Conservation (phyloP, 2,888 invertebrate species). For the Crematogaster levior region DNA sequence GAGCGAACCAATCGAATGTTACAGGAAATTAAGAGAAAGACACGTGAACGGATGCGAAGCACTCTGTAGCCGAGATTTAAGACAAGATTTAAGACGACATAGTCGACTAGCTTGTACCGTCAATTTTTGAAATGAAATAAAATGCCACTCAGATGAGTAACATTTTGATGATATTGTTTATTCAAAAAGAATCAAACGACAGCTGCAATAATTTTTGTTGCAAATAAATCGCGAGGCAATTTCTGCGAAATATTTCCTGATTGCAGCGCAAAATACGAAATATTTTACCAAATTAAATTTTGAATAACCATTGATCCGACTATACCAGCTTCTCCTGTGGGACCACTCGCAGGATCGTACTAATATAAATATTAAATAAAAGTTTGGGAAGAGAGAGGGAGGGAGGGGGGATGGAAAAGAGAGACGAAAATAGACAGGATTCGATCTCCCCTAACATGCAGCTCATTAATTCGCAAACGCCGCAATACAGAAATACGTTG, state of each 20-base stretch:
- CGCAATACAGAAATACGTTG: neutral
- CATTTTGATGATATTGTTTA: neutral
- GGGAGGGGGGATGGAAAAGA: neutral
- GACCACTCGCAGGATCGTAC: neutral
- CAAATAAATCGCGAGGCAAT: slow-evolving; percentile 4
- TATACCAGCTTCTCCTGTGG: neutral
- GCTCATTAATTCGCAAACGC: slow-evolving; percentile 26
- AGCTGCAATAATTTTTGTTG: neutral
- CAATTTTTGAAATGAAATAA: too few relatives aligned
- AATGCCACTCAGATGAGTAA: neutral
- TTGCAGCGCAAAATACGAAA: neutral
- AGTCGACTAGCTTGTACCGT: neutral
- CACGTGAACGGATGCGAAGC: neutral
- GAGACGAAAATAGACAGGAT: neutral
- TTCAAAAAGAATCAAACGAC: neutral
- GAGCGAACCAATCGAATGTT: neutral
- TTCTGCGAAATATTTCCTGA: too few relatives aligned
- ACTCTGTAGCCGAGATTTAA: neutral
- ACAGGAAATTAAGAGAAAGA: neutral
- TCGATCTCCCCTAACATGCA: neutral
- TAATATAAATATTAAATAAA: slow-evolving; percentile 23
- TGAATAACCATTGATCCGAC: neutral
- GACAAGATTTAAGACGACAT: neutral
- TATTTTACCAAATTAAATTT: slow-evolving; percentile 31
- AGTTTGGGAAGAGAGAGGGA: neutral